Evolutionary conservation across 2,888 invertebrate genomes (phyloP).

Genomic region (Leucophora obtusa): DNA sequence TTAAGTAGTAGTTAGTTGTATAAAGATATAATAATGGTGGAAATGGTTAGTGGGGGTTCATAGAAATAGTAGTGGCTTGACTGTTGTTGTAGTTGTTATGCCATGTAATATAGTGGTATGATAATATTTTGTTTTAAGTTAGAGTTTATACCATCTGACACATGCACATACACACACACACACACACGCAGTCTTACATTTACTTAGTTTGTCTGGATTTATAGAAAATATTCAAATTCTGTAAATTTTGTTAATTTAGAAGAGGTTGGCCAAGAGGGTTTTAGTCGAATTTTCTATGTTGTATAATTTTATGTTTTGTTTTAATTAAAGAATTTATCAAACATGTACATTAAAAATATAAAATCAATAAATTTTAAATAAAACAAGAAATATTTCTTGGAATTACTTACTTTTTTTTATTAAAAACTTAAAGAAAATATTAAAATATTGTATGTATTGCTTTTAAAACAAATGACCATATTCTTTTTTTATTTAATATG

Average conservation of each 20-base stretch:
- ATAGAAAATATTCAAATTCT: constrained; percentile 49
- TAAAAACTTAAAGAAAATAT: too few species aligned
- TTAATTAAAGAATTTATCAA: constrained; percentile 61
- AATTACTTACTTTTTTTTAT: background rate
- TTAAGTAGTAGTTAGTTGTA: constrained; percentile 43
- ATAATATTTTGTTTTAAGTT: constrained; percentile 44
- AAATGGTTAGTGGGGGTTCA: constrained; percentile 17
- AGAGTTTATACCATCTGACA: constrained; percentile 38
- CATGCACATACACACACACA: constrained; percentile 5
- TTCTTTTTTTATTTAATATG: too few species aligned
- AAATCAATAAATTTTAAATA: constrained; percentile 59
- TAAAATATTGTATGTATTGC: too few species aligned
- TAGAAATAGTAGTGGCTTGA: background rate
- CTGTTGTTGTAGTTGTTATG: constrained; percentile 18
- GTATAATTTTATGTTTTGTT: constrained; percentile 47
- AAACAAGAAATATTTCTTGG: constrained; percentile 21
- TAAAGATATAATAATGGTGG: constrained; percentile 23
- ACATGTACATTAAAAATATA: constrained; percentile 30
- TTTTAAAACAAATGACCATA: too few species aligned
- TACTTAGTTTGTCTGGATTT: constrained; percentile 42
- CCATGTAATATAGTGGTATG: constrained; percentile 39
- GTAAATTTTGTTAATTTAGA: constrained; percentile 14
- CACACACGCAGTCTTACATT: background rate
- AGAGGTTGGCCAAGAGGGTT: background rate
- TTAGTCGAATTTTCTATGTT: constrained; percentile 7